phyloP scores from a whole-genome alignment of 2,113 vertebrate genomes.

The Bubo scandiacus region DNA sequence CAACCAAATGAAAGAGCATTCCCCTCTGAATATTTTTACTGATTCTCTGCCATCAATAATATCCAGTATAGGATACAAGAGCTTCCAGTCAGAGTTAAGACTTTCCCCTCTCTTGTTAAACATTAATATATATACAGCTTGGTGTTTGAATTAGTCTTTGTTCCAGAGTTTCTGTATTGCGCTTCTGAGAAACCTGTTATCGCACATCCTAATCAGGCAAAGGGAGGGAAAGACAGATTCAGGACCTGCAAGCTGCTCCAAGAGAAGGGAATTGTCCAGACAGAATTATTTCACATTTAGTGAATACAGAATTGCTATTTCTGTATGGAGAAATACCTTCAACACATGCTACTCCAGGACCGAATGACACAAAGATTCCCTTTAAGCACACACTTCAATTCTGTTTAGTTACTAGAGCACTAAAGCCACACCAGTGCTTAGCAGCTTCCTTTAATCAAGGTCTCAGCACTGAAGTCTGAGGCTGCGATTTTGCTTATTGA shows the following conservation, averaged over 20 bases:
- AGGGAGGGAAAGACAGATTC: neutral
- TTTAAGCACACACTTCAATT: neutral
- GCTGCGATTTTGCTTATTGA: neutral
- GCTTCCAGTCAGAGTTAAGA: neutral
- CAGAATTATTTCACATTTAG: neutral
- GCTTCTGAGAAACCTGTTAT: conserved; percentile 1
- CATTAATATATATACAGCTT: neutral
- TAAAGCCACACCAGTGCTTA: neutral
- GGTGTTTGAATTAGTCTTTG: conserved; percentile 1
- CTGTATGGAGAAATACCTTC: neutral
- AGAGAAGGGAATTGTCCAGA: neutral
- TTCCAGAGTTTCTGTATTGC: neutral
- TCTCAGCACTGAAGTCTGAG: neutral
- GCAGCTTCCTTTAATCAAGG: neutral
- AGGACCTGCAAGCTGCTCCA: neutral
- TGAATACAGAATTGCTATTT: neutral
- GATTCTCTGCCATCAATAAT: neutral
- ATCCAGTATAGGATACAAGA: neutral
- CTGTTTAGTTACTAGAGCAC: neutral
- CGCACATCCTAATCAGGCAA: neutral
- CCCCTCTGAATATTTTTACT: neutral
- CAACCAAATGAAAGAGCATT: neutral
- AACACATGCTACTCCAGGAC: neutral
- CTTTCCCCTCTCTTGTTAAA: neutral
- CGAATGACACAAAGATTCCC: neutral